Base-by-base conservation (phyloP, 2,888 invertebrate genomes). In the Adelphocoris suturalis region DNA sequence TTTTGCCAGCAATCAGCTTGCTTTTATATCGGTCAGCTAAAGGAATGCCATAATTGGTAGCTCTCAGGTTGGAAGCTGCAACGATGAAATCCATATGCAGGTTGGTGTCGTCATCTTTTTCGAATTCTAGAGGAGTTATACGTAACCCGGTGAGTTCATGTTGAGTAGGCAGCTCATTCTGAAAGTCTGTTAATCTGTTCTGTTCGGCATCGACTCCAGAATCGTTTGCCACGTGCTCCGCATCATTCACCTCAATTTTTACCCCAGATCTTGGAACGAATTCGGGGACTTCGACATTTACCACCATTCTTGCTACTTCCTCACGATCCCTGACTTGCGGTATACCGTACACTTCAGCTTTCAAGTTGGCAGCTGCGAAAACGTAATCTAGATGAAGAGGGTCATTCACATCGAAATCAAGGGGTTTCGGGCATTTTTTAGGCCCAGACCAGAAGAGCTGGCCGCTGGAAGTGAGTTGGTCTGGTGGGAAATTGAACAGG, bases 61-160 rank as follows among this genome's bases (percentile, higher is more conserved):
- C 99, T 91, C 99, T 96, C 19, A 99, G 95, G 94, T 99, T 99
- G 0, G 99, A 99, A 0, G 98, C 96, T 0, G 99, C 99, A 0
- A 99, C 99, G 92, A 99, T 99, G 93, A 99, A 99, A 94, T 99
- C 99, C 96, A 99, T 99, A 94, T 99, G 99, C 94, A 98, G 96
- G 94, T 99, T 99, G 89, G 95, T 94, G 93, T 99, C 99, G 94
- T 99, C 99, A 93, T 99, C 99, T 93, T 99, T 99, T 94, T 99
- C 99, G 94, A 99, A 99, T 91, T 99, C 99, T 27, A 99, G 95
- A 0, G 99, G 98, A 0, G 95, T 95, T 91, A 99, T 95, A 91
- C 94, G 94, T 76, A 97, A 94, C 86, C 94, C 94, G n/a, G 87
- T 89, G 27, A 95, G 93, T 91, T 94, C 94, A 89, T 93, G 92